Evolutionary conservation across 2,888 invertebrate species (phyloP), one percentile per base, ranked within the genome.

Genomic region (Entomobrya proxima): DNA sequence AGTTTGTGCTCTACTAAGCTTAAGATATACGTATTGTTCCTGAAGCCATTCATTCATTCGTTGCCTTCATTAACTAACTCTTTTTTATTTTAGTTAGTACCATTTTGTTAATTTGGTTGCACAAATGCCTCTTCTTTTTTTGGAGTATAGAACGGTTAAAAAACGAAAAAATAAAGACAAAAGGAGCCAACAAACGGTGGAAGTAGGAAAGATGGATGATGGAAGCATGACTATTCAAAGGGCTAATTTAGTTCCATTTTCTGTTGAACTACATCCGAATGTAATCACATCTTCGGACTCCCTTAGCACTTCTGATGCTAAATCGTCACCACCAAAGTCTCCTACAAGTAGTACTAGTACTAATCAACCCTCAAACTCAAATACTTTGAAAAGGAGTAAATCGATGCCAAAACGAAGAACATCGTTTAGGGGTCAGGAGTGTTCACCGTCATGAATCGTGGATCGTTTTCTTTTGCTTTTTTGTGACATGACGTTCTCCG

Each of bases 331-430:
- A 58, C 58, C 72, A 18, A 61, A 35, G 9, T 81, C 87, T 55
- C 64, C 85, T 13, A 30, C 35, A 9, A 77, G 64, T 37, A 77
- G 79, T 72, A 67, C 37, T 18, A 81, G 55, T 13, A 61, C 85
- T 50, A 72, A 69, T n/a, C 58, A 64, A 18, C 77, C 77, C 5
- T 40, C 84, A 30, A 75, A 74, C 5, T 40, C 84, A 30, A 75
- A 74, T 55, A 87, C 79, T 58, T 81, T 88, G 24, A 89, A 90
- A 78, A 75, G 90, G 47, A 90, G 90, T 77, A 90, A 89, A 78
- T 90, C 90, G 0, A 89, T 90, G 86, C 90, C 89, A 13, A 89
- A 89, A 79, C 83, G 88, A 35, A 86, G 89, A 83, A 82, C 89
- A 15, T 88, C 88, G 11, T 89, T 89, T 67, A 81, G 88, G 47